These are phyloP conservation scores for Pogonognathellus flavescens DNA, from an alignment of 1,140 invertebrate species.

Conservation along the genomic window DNA sequence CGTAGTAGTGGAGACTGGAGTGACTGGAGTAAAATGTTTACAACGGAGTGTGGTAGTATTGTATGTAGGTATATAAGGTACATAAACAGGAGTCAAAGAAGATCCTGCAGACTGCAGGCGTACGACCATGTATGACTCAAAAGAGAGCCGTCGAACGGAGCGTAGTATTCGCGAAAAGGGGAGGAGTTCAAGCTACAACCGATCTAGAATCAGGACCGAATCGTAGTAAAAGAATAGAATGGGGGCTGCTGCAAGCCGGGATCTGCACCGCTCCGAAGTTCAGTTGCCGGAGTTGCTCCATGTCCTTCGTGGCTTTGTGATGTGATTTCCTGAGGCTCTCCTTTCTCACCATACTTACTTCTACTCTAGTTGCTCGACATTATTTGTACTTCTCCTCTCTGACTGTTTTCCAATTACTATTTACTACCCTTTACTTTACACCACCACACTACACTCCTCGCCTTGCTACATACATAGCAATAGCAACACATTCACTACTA, in stretches of 20 bases:
- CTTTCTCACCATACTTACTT: not conserved
- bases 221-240: constrained; percentile 64
- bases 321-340: constrained; percentile 53
- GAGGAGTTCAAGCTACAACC: constrained; percentile 62
- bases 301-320: constrained; percentile 33
- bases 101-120: no score
- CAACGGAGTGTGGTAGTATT: no score
- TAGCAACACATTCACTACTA: not conserved
- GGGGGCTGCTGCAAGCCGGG: constrained; percentile 56
- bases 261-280: constrained; percentile 57
- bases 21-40: no score
- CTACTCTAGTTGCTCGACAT: not conserved
- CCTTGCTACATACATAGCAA: not conserved
- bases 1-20: no score
- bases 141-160: constrained; percentile 32
- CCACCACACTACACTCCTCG: constrained; percentile 1
- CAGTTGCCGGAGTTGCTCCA: constrained; percentile 55
- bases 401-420: constrained; percentile 49
- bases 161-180: constrained; percentile 60
- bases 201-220: constrained; percentile 60
- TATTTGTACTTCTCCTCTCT: constrained; percentile 37
- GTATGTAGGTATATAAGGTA: not conserved
- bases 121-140: constrained; percentile 1
- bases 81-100: not conserved
- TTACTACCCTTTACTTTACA: constrained; percentile 14